phyloP scores from a whole-genome alignment of 37 sponge, comb jelly and placozoan genomes.

The Aplysina aerophoba region DNA sequence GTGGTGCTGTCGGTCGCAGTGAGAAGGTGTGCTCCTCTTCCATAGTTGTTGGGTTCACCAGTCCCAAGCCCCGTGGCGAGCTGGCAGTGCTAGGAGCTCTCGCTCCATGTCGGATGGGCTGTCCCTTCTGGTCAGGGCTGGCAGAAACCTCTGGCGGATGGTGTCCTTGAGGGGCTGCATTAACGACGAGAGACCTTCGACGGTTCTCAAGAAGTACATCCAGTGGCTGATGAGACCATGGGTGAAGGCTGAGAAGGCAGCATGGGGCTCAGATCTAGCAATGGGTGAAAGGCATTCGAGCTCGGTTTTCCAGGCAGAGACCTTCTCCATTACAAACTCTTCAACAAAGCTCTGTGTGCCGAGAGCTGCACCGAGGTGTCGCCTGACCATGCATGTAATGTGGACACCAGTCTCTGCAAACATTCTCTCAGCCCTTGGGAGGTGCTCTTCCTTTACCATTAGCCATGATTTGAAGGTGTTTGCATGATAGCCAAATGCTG shows the following conservation, averaged over 20 bases:
- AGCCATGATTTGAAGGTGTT: slow-evolving; percentile 5
- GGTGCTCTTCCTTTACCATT: slow-evolving; percentile 5
- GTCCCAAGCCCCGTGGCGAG: background rate
- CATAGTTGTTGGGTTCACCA: background rate
- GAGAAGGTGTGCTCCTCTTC: background rate
- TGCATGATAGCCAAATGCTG: slow-evolving; percentile 2
- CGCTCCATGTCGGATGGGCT: background rate
- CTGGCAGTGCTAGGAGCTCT: background rate
- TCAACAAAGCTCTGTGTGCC: background rate
- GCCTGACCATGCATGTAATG: background rate
- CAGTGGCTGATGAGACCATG: background rate
- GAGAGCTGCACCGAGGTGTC: background rate
- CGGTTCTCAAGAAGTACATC: background rate
- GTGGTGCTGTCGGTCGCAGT: background rate
- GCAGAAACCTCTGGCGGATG: background rate
- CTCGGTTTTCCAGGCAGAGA: background rate
- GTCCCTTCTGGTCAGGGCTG: background rate
- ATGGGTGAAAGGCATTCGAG: slow-evolving; percentile 1
- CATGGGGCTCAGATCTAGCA: slow-evolving; percentile 4
- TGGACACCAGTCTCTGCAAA: slow-evolving; percentile 3
- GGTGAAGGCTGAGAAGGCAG: slow-evolving; percentile 7
- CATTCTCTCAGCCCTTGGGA: background rate
- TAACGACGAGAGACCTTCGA: background rate
- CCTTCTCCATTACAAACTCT: slow-evolving; percentile 6
- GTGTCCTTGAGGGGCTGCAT: background rate